Evolutionary conservation across 2,113 vertebrate genomes (phyloP), one percentile per base, ranked within the genome.

Genomic region (Reinhardtius hippoglossoides): DNA sequence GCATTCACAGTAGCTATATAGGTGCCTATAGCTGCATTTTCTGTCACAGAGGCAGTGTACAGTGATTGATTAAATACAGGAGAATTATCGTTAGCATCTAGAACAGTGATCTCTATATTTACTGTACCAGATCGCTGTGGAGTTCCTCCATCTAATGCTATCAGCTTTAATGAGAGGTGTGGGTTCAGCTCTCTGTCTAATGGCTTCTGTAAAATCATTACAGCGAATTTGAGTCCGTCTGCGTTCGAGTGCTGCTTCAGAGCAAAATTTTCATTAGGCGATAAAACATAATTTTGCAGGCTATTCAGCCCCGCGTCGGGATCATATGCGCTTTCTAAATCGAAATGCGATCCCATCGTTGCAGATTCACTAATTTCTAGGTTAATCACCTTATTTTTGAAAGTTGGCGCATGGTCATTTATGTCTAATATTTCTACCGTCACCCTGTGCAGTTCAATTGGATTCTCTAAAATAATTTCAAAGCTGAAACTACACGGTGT

Each of bases 291-390:
- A 54, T 63, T 92, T 42, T 95, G 91, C 42, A 96, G 37, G 0
- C 89, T 87, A 55, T 95, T 90, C 0, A 0, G 15, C 0, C 93
- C 95, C 21, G 90, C 75, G 74, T 96, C 95, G 0, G 90, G 62
- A 5, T 91, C 87, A 21, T 88, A 66, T 1, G 96, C 96, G 0
- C 82, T 94, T 60, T 94, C 93, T 60, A 97, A 93, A 5, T 93
- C 92, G 69, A 97, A 96, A 52, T 94, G 89, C 9, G 92, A 94
- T 0, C 96, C 95, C 9, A 90, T 82, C 15, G 89, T 89, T 0
- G 95, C 93, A 15, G 95, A 86, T 78, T 97, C 96, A 0, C 93
- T 95, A 20, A 97, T 94, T 89, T 94, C 95, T 82, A 96, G 90
- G 71, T 93, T 79, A 9, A 96, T 87, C 21, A 95, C 80, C 0